Evolutionary conservation across 1,140 invertebrate genomes (phyloP).

Genomic region (Colletes gigas): DNA sequence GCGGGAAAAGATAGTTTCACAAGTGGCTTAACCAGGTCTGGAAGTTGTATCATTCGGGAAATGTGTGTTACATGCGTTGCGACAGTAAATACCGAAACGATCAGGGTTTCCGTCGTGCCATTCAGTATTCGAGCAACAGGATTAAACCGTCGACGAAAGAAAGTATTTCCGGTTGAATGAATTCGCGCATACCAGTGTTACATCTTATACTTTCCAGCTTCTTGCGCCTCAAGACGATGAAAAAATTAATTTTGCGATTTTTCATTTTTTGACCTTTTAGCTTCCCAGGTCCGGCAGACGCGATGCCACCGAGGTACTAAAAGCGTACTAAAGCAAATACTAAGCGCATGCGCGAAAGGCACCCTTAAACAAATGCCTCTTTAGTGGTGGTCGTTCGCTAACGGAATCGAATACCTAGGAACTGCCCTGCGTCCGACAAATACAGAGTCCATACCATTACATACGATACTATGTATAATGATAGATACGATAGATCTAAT

Average conservation of each 20-base stretch:
- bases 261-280: slow-evolving; percentile 81
- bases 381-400: slow-evolving; percentile 62
- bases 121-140: slow-evolving; percentile 11
- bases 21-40: slow-evolving; percentile 43
- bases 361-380: slow-evolving; percentile 59
- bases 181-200: slow-evolving; percentile 70
- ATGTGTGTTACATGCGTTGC: slow-evolving; percentile 58
- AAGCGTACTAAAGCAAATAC: slow-evolving; percentile 66
- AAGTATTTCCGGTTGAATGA: not conserved
- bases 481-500: slow-evolving; percentile 63
- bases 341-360: slow-evolving; percentile 65
- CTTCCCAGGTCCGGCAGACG: slow-evolving; percentile 82
- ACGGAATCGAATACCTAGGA: slow-evolving; percentile 64
- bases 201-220: slow-evolving; percentile 78
- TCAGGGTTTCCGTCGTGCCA: slow-evolving; percentile 7
- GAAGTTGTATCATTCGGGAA: slow-evolving; percentile 49
- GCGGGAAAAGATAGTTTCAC: not conserved
- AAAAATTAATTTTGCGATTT: slow-evolving; percentile 79
- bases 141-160: slow-evolving; percentile 1
- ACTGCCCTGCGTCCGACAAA: slow-evolving; percentile 59
- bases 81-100: slow-evolving; percentile 24
- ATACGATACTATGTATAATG: slow-evolving; percentile 60
- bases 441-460: slow-evolving; percentile 64
- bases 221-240: slow-evolving; percentile 62
- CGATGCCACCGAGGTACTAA: slow-evolving; percentile 82